A percentile compares a stretch with the other conserved stretches of the same genome.
phyloP scores from a whole-genome alignment of 2,113 vertebrate species.

The Fukomys damarensis region DNA sequence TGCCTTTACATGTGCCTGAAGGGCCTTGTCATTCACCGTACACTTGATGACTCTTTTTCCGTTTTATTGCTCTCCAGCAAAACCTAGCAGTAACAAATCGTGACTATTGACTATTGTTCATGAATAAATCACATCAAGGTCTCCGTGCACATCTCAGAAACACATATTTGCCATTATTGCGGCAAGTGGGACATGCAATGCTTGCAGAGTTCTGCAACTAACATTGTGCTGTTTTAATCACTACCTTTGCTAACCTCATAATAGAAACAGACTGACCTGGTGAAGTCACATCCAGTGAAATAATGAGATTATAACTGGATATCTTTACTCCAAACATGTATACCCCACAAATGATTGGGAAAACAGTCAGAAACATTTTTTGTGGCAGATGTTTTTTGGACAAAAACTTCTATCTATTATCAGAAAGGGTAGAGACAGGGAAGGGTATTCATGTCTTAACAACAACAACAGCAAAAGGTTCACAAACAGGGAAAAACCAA shows the following conservation, averaged over 20 bases:
- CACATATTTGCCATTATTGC: neutral
- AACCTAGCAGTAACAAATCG: slow-evolving; percentile 40
- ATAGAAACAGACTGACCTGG: neutral
- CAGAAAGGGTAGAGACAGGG: neutral
- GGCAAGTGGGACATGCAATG: neutral
- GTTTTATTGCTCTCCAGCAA: slow-evolving; percentile 34
- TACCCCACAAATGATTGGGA: neutral
- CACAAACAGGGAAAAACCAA: neutral
- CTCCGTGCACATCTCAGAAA: slow-evolving; percentile 30
- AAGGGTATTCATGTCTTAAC: neutral
- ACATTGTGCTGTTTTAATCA: neutral
- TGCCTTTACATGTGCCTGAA: neutral
- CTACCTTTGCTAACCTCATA: neutral
- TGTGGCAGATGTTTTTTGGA: neutral
- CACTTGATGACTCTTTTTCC: neutral
- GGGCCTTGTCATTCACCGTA: neutral
- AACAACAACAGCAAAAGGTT: neutral
- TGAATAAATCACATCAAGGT: slow-evolving; percentile 64
- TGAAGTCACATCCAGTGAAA: neutral
- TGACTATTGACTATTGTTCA: slow-evolving; percentile 11
- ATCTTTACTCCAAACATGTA: slow-evolving; percentile 19
- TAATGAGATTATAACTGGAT: neutral
- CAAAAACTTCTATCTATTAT: neutral
- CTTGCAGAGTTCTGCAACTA: neutral
- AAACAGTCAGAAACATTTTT: neutral